Evolutionary conservation across 2,888 invertebrate species (phyloP).

Genomic region (Creontiades dilutus): DNA sequence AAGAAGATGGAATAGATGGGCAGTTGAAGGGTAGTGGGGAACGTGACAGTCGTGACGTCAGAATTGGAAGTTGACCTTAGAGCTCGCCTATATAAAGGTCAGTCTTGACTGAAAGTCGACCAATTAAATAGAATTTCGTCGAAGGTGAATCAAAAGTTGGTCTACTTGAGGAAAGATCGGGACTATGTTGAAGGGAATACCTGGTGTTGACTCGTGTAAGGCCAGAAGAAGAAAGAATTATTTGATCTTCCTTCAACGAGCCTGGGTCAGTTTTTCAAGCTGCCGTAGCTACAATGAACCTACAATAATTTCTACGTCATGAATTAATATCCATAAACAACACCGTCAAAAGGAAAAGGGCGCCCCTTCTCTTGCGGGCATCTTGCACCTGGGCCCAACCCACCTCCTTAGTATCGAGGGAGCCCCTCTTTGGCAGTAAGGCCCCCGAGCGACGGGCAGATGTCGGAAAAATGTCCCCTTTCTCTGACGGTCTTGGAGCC

Average conservation of each 20-base stretch:
- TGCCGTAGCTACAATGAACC: not conserved
- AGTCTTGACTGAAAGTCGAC: too few relatives aligned
- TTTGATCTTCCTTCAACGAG: not conserved
- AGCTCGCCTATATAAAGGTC: too few relatives aligned
- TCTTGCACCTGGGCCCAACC: slow-evolving; percentile 39
- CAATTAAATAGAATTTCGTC: not conserved
- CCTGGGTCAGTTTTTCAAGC: not conserved
- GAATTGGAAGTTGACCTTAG: too few relatives aligned
- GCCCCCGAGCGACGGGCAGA: slow-evolving; percentile 33
- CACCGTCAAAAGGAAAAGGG: slow-evolving; percentile 1
- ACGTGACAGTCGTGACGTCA: too few relatives aligned
- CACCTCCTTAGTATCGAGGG: slow-evolving; percentile 32
- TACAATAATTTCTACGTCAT: not conserved
- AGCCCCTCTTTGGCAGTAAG: slow-evolving; percentile 1
- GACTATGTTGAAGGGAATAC: too few relatives aligned
- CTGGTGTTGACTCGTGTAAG: not conserved
- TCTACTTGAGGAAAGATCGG: not conserved
- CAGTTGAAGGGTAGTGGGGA: too few relatives aligned
- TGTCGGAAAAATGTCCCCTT: slow-evolving; percentile 40
- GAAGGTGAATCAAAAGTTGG: not conserved
- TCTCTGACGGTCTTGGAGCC: not conserved
- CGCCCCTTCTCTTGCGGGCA: not conserved
- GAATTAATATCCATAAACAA: slow-evolving; percentile 44
- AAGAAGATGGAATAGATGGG: too few relatives aligned
- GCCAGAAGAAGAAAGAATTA: not conserved